These are phyloP conservation scores for Saiga tatarica DNA, from an alignment of 2,113 vertebrate species.

Conservation along the genomic window DNA sequence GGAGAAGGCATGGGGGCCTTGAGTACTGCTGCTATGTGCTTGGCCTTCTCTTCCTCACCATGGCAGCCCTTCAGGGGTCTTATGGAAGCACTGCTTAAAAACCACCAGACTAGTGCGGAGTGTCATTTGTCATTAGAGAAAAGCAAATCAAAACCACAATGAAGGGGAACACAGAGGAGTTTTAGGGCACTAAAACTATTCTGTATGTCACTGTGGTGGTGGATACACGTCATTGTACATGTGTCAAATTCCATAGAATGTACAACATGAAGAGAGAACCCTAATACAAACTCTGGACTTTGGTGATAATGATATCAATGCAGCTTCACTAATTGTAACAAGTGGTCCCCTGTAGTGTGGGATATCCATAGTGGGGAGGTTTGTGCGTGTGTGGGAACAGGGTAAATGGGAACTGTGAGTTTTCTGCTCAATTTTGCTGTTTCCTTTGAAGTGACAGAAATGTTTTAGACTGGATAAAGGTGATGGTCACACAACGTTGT, in stretches of 20 bases:
- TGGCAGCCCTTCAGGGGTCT: neutral
- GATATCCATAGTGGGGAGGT: neutral
- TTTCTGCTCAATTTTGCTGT: neutral
- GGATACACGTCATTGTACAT: neutral
- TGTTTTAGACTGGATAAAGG: neutral
- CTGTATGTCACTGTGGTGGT: neutral
- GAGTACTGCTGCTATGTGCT: neutral
- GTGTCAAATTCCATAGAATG: neutral
- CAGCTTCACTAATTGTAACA: neutral
- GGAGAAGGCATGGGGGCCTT: neutral
- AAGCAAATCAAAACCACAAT: constrained; percentile 37
- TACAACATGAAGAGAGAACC: neutral
- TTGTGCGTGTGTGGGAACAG: neutral
- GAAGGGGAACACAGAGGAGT: neutral
- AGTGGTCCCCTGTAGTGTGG: neutral
- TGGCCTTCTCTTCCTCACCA: neutral
- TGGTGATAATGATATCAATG: neutral
- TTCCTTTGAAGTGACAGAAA: neutral
- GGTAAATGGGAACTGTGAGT: neutral
- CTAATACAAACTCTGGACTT: neutral
- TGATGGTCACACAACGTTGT: neutral
- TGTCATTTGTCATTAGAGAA: neutral
- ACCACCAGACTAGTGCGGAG: neutral
- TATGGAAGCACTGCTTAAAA: neutral
- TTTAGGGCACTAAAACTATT: neutral